Evolutionary conservation across 2,888 invertebrate species (phyloP), one percentile per base, ranked within the genome.

Genomic region (Peribatodes rhomboidaria): DNA sequence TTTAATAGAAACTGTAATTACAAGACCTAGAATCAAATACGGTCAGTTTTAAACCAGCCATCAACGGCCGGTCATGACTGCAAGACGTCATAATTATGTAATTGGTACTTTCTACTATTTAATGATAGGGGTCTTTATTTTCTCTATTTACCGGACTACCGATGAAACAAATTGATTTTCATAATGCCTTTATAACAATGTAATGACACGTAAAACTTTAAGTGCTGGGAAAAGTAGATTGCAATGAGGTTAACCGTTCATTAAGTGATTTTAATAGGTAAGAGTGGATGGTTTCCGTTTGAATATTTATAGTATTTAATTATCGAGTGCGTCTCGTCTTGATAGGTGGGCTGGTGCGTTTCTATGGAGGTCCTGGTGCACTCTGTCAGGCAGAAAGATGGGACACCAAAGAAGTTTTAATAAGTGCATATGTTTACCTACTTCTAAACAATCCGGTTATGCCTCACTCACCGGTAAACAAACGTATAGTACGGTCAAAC

Each of bases 101-200:
- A 59, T 54, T 60, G 41, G 18, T 33, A 37, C 60, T 60, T 65
- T 60, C 65, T 65, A 60, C 31, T 42, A 22, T 59, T 54, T 58
- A 54, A 54, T 35, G 53, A 64, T 55, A 35, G 55, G 52, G 58
- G 53, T 57, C 14, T 22, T 61, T 50, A 61, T 53, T 53, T 56
- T 53, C 53, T 47, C 59, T 55, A 50, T 64, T 55, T 37, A 50
- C 53, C 1, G 31, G 58, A 63, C 62, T 62, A 62, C 52, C 42
- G 49, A 47, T 22, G 53, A 14, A 54, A 49, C 58, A 13, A 58
- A 58, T 58, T 41, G 52, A 52, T 46, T 62, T 27, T 62, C 11
- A 11, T 44, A n/a, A 41, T 42, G 7, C 11, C 35, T 56, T 50
- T 22, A 37, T 42, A 57, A 49, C 47, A 57, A 47, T 55, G 55